A percentile compares a stretch with the other conserved stretches of the same genome.
Conservation (phyloP, 2,797 vertebrate genomes). For the Champsocephalus esox region DNA sequence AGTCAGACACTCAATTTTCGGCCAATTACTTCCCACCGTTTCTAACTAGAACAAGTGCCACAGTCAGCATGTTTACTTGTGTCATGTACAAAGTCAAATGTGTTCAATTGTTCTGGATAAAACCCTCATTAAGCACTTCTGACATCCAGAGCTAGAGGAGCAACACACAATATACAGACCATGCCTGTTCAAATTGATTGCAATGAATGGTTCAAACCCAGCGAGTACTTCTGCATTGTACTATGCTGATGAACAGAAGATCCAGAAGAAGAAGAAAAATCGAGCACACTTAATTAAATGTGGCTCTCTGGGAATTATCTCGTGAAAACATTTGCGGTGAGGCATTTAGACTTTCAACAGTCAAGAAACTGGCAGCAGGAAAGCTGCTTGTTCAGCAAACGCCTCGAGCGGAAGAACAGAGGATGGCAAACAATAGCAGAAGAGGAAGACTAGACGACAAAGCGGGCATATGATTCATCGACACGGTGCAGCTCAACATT, state of each 20-base stretch:
- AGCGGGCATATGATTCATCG: conserved; percentile 28
- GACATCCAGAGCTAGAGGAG: conserved; percentile 27
- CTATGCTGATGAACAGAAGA: conserved; percentile 58
- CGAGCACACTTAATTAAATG: conserved; percentile 73
- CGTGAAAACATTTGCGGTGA: conserved; percentile 59
- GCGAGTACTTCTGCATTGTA: conserved; percentile 36
- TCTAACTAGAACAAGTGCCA: neutral
- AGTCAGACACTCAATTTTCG: conserved; percentile 6
- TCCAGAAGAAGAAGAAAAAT: conserved; percentile 59
- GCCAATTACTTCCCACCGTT: neutral
- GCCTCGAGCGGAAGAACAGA: conserved; percentile 40
- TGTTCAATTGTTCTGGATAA: conserved; percentile 13
- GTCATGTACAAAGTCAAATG: conserved; percentile 43
- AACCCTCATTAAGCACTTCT: conserved; percentile 41
- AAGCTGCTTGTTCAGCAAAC: conserved; percentile 58
- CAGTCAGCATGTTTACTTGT: conserved; percentile 25
- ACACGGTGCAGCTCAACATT: conserved; percentile 4
- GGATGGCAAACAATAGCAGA: conserved; percentile 24
- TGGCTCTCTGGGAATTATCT: conserved; percentile 65
- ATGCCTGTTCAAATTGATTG: conserved; percentile 40
- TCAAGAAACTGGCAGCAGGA: conserved; percentile 50
- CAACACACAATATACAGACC: conserved; percentile 30
- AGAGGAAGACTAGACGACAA: conserved; percentile 11
- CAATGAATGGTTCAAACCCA: conserved; percentile 48
- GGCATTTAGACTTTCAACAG: conserved; percentile 51